Conservation (phyloP, 1,140 invertebrate species). For the Drosophila murphyi region DNA sequence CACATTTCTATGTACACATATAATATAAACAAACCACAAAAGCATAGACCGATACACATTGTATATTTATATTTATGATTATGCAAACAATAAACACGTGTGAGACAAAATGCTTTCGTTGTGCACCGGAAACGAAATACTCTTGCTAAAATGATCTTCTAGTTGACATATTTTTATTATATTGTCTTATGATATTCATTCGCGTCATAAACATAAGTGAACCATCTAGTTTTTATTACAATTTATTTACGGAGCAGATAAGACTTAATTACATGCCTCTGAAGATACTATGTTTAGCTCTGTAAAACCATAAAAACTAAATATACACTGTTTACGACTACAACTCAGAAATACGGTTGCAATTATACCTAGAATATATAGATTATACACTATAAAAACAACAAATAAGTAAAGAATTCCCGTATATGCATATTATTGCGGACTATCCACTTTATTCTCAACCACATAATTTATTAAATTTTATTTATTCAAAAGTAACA, state of each 20-base stretch:
- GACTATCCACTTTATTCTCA: no score
- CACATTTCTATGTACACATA: neutral
- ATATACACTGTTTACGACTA: no score
- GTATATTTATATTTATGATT: neutral
- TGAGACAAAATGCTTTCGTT: neutral
- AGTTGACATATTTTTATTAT: neutral
- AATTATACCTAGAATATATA: no score
- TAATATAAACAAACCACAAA: slow-evolving; percentile 22
- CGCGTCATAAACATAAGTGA: no score
- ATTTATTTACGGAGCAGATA: neutral
- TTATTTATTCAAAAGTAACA: no score
- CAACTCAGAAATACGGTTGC: no score
- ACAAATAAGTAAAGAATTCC: no score
- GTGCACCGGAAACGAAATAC: neutral
- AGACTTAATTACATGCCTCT: neutral
- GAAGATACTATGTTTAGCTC: neutral
- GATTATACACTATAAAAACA: no score
- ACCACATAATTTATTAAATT: no score
- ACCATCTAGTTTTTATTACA: no score
- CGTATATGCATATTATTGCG: no score
- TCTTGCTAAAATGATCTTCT: neutral
- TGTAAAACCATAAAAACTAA: neutral
- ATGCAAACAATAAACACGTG: neutral
- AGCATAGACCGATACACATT: neutral
- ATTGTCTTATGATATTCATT: no score